Evolutionary conservation across 2,113 vertebrate genomes (phyloP), one percentile per base, ranked within the genome.

Genomic region (Gadus chalcogrammus): DNA sequence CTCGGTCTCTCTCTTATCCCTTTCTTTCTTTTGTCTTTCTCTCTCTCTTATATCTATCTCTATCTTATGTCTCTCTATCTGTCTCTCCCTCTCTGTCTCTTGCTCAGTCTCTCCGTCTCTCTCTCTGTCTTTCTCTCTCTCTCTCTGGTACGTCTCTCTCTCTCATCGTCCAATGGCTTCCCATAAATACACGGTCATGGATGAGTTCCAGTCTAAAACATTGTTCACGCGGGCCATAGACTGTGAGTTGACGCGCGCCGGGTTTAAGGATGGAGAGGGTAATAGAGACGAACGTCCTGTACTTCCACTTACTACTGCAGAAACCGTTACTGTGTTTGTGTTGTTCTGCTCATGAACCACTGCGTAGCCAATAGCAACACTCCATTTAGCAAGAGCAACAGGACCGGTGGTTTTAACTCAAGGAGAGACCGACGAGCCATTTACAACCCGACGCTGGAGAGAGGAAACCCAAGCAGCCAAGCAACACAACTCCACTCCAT

Each of bases 331-430:
- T 71, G 70, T 72, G 73, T 78, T 78, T 31, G 55, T 20, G 60
- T 64, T 75, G 63, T 80, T 67, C 64, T 67, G 74, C 79, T 75
- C 67, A 70, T 73, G 72, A 79, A 74, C 72, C 67, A 60, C 70
- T 67, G 68, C 63, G 68, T 73, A 70, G 77, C 75, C 71, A 48
- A 48, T 48, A 48, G 42, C 42, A 48, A 48, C 42, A 11, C 42
- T 48, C 5, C 42, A 13, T 48, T 48, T 13, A 48, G 42, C 42
- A 48, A 48, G 42, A 48, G 42, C 79, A 65, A 70, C 35, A 67
- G 63, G 76, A 63, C 64, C 38, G 55, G 64, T 67, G 63, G 65
- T 79, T 72, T 66, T 79, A 79, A 73, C 69, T 53, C 70, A 74
- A 61, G 69, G 69, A 77, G 77, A 81, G 60, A 67, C 69, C 77